These are phyloP conservation scores for Dasypus novemcinctus DNA, from an alignment of 2,113 vertebrate genomes.

Conservation along the genomic window DNA sequence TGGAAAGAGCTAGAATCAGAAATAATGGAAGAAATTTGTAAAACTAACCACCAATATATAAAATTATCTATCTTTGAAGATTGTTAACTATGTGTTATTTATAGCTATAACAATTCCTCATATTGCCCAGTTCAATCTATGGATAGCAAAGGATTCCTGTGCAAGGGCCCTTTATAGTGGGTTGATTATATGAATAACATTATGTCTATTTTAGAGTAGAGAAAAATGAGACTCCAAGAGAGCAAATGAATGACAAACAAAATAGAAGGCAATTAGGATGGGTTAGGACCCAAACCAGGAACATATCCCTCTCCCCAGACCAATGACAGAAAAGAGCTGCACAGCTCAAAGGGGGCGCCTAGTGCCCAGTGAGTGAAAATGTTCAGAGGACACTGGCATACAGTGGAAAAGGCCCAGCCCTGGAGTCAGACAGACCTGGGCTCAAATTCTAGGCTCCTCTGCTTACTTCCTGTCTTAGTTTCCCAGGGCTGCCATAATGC, in stretches of 20 bases:
- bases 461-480: neutral
- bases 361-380: neutral
- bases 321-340: too few species aligned
- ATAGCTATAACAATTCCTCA: neutral
- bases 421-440: neutral
- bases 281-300: neutral
- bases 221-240: neutral
- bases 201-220: neutral
- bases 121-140: neutral
- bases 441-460: neutral
- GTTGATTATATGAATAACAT: neutral
- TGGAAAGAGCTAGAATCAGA: neutral
- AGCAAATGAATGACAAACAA: neutral
- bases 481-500: too few species aligned
- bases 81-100: neutral
- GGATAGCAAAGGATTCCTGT: neutral
- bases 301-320: neutral
- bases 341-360: fast-evolving
- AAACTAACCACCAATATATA: neutral
- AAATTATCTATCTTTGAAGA: neutral
- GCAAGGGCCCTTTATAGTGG: neutral
- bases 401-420: too few species aligned
- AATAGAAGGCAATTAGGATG: neutral
- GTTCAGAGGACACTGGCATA: fast-evolving
- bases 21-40: neutral